Evolutionary conservation across 2,113 vertebrate genomes (phyloP), one percentile per base, ranked within the genome.

Genomic region (Hemicordylus capensis): DNA sequence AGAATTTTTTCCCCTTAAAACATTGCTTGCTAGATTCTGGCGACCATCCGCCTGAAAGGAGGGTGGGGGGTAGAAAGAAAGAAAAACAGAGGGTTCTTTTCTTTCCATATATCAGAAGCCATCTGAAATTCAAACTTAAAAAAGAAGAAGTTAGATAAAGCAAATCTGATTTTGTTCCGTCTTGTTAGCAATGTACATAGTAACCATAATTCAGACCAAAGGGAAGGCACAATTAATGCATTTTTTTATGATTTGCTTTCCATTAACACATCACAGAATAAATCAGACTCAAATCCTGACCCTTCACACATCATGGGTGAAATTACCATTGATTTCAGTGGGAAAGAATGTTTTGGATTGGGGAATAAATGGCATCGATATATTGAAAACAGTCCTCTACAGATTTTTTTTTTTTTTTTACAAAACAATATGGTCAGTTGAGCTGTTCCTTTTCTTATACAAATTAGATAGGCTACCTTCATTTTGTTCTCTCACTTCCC

Each of bases 1-100:
- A 80, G 94, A 94, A 94, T 92, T 96, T 93, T 93, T 59, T 79
- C 85, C 93, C 85, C 90, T 93, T 95, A 92, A 94, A 91, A 96
- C 93, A 88, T 85, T 67, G 89, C 90, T 95, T 89, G 89, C 92
- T 86, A 61, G 90, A 24, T 90, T 82, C 93, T 95, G 94, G 95
- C 92, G 91, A 90, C 54, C 85, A 22, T 80, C 85, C 86, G 81
- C 90, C 91, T 92, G 90, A 81, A 54, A 85, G 85, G 91, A 85
- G 15, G 31, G n/a, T 31, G 12, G 10, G 26, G 37, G 39, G 61
- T 34, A n/a, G 22, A 59, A 7, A 39, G 44, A 34, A 14, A 24
- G 1, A 6, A 69, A 80, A 81, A 76, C 90, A 88, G 86, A 73
- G 83, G 79, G 72, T 81, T 90, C 80, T 90, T 94, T 85, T 82